These are phyloP conservation scores for Neopipo cinnamomea DNA, from an alignment of 2,113 vertebrate species.

Conservation along the genomic window DNA sequence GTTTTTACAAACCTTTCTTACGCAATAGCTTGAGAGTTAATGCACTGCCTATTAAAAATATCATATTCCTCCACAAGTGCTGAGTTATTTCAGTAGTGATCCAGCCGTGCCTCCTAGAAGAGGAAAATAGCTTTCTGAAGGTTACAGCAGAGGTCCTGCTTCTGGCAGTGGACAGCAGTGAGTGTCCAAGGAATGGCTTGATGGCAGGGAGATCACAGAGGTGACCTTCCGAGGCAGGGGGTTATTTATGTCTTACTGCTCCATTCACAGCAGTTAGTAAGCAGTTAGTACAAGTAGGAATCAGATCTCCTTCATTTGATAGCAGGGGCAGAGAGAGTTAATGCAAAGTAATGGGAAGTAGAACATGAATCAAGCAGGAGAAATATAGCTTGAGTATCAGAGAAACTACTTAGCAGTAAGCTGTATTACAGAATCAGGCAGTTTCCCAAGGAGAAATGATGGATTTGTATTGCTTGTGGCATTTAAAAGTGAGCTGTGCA, in stretches of 20 bases:
- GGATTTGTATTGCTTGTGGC: conserved; percentile 42
- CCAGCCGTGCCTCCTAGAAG: background rate
- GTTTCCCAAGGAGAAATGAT: conserved; percentile 65
- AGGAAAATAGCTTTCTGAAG: background rate
- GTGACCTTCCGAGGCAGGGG: background rate
- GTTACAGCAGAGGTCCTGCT: background rate
- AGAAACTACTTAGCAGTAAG: conserved; percentile 68
- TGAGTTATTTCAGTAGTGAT: background rate
- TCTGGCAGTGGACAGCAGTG: background rate
- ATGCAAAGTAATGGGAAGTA: background rate
- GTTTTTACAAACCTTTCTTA: background rate
- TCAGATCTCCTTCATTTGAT: background rate
- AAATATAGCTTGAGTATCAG: conserved; percentile 56
- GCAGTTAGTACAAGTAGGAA: background rate
- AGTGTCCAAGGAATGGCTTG: background rate
- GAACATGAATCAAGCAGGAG: conserved; percentile 50
- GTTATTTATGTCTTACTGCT: background rate
- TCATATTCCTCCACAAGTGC: background rate
- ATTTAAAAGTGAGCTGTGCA: conserved; percentile 35
- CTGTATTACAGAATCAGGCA: conserved; percentile 64
- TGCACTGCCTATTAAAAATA: background rate
- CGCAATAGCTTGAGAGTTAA: background rate
- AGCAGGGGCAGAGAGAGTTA: conserved; percentile 33
- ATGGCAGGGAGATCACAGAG: background rate
- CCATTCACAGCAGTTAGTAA: background rate